Evolutionary conservation across 2,113 vertebrate genomes (phyloP), one percentile per base, ranked within the genome.

Genomic region (Paralichthys olivaceus): DNA sequence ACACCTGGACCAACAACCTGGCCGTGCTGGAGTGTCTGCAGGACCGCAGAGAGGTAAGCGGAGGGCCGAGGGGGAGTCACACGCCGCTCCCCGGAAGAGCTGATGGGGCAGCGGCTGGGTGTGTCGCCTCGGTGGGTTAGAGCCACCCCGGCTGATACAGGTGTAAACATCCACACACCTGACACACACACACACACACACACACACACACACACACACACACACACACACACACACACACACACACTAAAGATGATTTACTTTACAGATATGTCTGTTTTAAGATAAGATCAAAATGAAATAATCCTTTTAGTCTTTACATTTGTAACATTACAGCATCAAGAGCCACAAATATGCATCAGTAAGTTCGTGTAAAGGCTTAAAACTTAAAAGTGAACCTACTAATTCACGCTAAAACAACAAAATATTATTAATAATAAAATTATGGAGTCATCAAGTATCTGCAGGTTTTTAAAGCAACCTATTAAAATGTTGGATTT

Each of bases 1-100:
- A 97, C 90, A 96, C 96, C 90, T 99, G 98, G 97, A 95, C 93
- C 90, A 99, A 98, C 94, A 98, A 98, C 94, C 95, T 99, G 91
- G 96, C 96, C 67, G 96, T 97, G 80, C 96, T 99, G 60, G 97
- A 99, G 92, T 99, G 98, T 43, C 91, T 99, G 78, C 97, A 98
- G 91, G 98, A 98, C 84, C 94, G 96, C 78, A 94, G 95, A 68
- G 98, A 98, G 96, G 98, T 99, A 84, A 94, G 79, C 11, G 7
- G 0, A 66, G 20, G 90, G 2, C 25, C 53, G 37, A n/a, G n/a
- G 0, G 37, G 25, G 12, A 2, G 14, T 29, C 25, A 25, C 28
- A 17, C 49, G 0, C 17, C 47, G 29, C 17, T n/a, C 5, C 54
- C n/a, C 7, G 8, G 59, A 13, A 45, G n/a, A 55, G 81, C 34